Base-by-base conservation (phyloP, 2,113 vertebrate species). In the Halcyon malimbica region DNA sequence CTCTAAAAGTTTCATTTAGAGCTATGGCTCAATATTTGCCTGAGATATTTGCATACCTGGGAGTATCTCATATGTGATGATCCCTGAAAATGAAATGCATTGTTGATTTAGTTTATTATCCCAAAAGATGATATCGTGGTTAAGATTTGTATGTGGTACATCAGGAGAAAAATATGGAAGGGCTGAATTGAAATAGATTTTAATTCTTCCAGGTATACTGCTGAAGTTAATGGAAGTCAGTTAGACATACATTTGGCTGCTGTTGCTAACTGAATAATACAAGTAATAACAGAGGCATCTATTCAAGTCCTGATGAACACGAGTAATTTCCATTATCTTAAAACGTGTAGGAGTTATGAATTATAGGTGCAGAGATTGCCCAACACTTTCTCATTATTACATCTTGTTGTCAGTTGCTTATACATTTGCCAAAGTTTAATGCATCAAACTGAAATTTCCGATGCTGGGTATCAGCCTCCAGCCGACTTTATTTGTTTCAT, bases 271-370 rank as follows among this genome's bases (percentile, higher is more conserved):
- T 94, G 95, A 95, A 94, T 92, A 96, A 84, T 95, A 57, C 90
- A 96, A 95, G 96, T 91, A 96, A 94, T 97, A 96, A 96, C 88
- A 96, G 88, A 94, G 89, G 83, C 90, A 92, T 89, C 94, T 87
- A 94, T 96, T 96, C 92, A 95, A 42, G 87, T 96, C 70, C 91
- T 95, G 92, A 96, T 93, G 96, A 96, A 95, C 91, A 76, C 89
- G 87, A 97, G 89, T 96, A 96, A 96, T 96, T 97, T 94, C 74
- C 92, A 96, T 97, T 97, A 93, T 94, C 94, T 96, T 95, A 89
- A 94, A 94, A 94, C 0, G 78, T 94, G 96, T 96, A 77, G 96
- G 96, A 94, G 94, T 95, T 94, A 91, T 92, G 91, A 96, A 94
- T 96, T 95, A 91, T 91, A 94, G 94, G 70, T 94, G 87, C 59